Evolutionary conservation across 1,140 invertebrate genomes (phyloP).

Genomic region (Ostrea denselamellosa): DNA sequence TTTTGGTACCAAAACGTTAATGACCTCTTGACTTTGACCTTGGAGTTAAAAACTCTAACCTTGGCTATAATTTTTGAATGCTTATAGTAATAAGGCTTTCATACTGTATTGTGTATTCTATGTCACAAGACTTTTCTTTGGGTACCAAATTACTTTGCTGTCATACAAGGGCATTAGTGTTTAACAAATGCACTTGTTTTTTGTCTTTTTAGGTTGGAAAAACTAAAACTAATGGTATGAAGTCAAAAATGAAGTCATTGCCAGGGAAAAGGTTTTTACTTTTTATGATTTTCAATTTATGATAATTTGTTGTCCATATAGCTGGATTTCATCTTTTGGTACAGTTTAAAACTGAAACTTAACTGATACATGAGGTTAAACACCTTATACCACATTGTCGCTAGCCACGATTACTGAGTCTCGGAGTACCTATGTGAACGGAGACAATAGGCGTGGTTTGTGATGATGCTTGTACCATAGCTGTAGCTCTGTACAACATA

Average conservation of each 20-base stretch:
- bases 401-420: no score
- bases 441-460: no score
- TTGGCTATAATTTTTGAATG: not conserved
- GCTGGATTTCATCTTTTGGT: not conserved
- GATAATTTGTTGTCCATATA: not conserved
- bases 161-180: not conserved
- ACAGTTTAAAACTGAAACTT: no score
- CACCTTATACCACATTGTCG: not conserved
- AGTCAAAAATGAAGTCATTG: conserved; percentile 3
- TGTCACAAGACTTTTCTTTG: no score
- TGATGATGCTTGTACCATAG: no score
- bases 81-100: no score
- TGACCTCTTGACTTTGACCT: no score
- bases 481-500: no score
- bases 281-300: not conserved
- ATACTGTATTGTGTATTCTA: not conserved
- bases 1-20: no score
- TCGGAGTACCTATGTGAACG: no score
- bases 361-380: not conserved
- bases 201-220: not conserved
- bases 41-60: not conserved
- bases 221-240: not conserved
- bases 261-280: not conserved
- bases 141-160: not conserved
- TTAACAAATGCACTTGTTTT: not conserved